Percentiles rank a stretch among this genome's conserved stretches.
These are phyloP conservation scores for Dasypus novemcinctus DNA, from an alignment of 2,113 vertebrate species.

Conservation along the genomic window DNA sequence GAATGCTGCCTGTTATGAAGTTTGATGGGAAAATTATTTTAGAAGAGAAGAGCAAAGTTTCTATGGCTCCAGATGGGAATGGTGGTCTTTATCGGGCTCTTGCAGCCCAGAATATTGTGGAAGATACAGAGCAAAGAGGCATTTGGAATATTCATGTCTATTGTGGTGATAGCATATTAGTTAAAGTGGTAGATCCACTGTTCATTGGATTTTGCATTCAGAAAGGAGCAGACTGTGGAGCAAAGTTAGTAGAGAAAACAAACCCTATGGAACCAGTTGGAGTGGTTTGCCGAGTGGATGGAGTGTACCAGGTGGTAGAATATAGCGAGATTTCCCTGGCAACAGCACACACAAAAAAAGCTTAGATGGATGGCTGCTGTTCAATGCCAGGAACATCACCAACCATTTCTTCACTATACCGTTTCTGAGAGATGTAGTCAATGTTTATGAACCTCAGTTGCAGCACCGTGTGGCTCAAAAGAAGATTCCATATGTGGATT, in stretches of 20 bases:
- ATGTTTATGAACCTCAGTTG: constrained; percentile 90
- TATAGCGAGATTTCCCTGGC: constrained; percentile 97
- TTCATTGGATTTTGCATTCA: constrained; percentile 96
- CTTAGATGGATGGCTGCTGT: constrained; percentile 91
- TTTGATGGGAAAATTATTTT: constrained; percentile 94
- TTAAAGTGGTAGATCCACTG: constrained; percentile 95
- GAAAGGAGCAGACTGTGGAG: constrained; percentile 96
- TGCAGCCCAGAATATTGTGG: constrained; percentile 87
- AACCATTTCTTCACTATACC: constrained; percentile 95
- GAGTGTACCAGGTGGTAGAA: constrained; percentile 95
- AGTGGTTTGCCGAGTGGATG: constrained; percentile 95
- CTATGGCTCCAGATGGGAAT: constrained; percentile 98
- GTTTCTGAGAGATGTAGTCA: constrained; percentile 92
- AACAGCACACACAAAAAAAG: constrained; percentile 92
- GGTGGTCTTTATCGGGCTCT: constrained; percentile 96
- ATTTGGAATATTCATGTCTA: constrained; percentile 91
- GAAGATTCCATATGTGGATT: constrained; percentile 93
- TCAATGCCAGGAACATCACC: constrained; percentile 94
- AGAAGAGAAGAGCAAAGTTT: constrained; percentile 92
- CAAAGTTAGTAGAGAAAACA: constrained; percentile 99
- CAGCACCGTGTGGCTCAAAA: constrained; percentile 97
- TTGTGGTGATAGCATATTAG: constrained; percentile 97
- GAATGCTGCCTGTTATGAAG: constrained; percentile 97
- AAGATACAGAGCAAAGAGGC: constrained; percentile 91
- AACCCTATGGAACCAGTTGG: constrained; percentile 97